Conservation (phyloP, 2,797 vertebrate species). For the Xenentodon cancila region DNA sequence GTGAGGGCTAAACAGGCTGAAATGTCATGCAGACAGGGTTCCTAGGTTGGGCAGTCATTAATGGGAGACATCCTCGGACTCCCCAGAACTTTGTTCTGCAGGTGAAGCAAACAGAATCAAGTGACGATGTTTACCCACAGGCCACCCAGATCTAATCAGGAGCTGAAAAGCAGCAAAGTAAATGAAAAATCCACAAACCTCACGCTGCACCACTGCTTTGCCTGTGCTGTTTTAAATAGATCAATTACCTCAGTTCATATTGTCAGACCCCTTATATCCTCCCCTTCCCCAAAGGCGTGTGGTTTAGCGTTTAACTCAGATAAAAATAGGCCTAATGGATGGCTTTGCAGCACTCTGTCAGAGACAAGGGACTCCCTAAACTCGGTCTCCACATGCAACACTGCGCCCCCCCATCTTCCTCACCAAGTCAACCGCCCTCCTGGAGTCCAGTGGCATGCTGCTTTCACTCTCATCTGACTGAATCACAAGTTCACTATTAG, state of each 20-base stretch:
- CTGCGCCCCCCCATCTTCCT: conserved; percentile 3
- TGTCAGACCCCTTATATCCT: conserved; percentile 70
- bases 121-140: conserved; percentile 61
- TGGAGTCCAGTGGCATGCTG: conserved; percentile 47
- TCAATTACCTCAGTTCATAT: conserved; percentile 66
- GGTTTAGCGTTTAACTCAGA: conserved; percentile 69
- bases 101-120: conserved; percentile 53
- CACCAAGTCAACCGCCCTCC: conserved; percentile 34
- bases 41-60: conserved; percentile 21
- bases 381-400: conserved; percentile 23
- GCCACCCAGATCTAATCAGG: conserved; percentile 67
- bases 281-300: conserved; percentile 57
- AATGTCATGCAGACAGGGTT: conserved; percentile 33
- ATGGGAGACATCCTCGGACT: conserved; percentile 36
- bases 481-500: conserved; percentile 26
- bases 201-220: conserved; percentile 36
- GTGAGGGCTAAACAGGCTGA: conserved; percentile 10
- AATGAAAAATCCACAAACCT: conserved; percentile 73
- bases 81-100: conserved; percentile 38
- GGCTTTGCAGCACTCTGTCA: conserved; percentile 59
- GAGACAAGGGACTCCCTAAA: conserved; percentile 69
- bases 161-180: conserved; percentile 61
- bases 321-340: conserved; percentile 76
- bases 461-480: conserved; percentile 29
- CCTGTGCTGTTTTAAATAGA: conserved; percentile 67